Percentiles rank a stretch among this genome's conserved stretches.
Evolutionary conservation across 2,113 vertebrate species (phyloP).

Genomic region (Chauna torquata): DNA sequence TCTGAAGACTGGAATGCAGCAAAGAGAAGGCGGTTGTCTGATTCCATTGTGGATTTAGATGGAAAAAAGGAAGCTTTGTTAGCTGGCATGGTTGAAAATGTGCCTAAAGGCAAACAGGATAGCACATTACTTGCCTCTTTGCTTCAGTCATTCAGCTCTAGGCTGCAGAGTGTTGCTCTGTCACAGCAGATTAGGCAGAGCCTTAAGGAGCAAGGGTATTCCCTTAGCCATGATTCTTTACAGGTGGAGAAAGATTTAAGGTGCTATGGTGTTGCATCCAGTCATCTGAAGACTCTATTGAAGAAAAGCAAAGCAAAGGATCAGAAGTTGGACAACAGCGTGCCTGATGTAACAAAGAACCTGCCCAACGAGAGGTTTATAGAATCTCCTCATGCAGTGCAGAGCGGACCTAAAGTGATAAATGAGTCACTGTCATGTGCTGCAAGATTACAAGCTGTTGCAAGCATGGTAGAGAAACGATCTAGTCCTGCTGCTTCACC

Average conservation of each 20-base stretch:
- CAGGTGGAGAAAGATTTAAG: slow-evolving; percentile 87
- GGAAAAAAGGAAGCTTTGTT: slow-evolving; percentile 87
- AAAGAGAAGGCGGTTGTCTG: slow-evolving; percentile 83
- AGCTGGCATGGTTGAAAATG: slow-evolving; percentile 86
- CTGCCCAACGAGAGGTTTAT: slow-evolving; percentile 82
- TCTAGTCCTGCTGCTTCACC: slow-evolving; percentile 92
- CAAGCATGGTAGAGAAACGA: slow-evolving; percentile 93
- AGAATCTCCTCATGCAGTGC: slow-evolving; percentile 83
- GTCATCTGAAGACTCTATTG: slow-evolving; percentile 92
- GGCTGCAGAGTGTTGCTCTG: slow-evolving; percentile 94
- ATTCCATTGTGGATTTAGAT: slow-evolving; percentile 84
- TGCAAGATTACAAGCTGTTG: slow-evolving; percentile 92
- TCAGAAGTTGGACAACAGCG: slow-evolving; percentile 77
- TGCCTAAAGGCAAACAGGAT: slow-evolving; percentile 90
- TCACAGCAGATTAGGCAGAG: slow-evolving; percentile 89
- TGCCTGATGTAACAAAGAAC: slow-evolving; percentile 84
- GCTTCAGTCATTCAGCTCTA: slow-evolving; percentile 97
- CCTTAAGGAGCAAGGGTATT: slow-evolving; percentile 83
- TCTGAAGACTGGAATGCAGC: slow-evolving; percentile 91
- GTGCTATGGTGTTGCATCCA: slow-evolving; percentile 91
- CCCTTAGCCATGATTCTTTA: slow-evolving; percentile 77
- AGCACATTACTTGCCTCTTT: slow-evolving; percentile 96
- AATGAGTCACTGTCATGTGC: slow-evolving; percentile 89
- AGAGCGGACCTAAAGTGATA: slow-evolving; percentile 79
- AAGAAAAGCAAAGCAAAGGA: slow-evolving; percentile 92